A percentile compares a stretch with the other conserved stretches of the same genome.
Evolutionary conservation across 1,140 invertebrate genomes (phyloP).

Genomic region (Saccostrea cuccullata): DNA sequence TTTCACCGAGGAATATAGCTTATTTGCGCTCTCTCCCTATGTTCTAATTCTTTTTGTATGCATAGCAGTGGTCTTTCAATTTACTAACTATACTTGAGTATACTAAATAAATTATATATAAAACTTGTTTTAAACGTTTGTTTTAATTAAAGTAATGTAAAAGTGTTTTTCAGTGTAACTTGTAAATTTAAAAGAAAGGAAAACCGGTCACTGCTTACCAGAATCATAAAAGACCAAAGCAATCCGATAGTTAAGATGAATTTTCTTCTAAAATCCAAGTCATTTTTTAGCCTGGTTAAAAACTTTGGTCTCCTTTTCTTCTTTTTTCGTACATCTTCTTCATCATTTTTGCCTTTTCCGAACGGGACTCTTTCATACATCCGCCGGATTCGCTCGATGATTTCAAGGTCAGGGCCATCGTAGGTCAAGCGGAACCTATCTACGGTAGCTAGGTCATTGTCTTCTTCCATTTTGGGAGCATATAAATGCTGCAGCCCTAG

Average conservation of each 20-base stretch:
- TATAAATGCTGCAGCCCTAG: not conserved
- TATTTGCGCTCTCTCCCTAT: too few species aligned
- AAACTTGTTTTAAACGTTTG: too few species aligned
- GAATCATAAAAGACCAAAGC: constrained; percentile 31
- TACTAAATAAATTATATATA: too few species aligned
- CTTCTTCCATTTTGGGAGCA: not conserved
- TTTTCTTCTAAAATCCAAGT: constrained; percentile 8
- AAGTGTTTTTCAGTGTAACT: too few species aligned
- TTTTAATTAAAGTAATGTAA: too few species aligned
- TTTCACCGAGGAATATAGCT: too few species aligned
- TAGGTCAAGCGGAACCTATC: not conserved
- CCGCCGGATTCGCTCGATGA: not conserved
- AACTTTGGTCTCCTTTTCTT: not conserved
- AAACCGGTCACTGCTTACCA: not conserved
- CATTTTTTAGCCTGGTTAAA: too few species aligned
- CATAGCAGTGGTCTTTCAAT: too few species aligned
- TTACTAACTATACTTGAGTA: too few species aligned
- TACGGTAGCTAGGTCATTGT: not conserved
- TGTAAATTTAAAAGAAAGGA: not conserved
- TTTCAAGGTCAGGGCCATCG: not conserved
- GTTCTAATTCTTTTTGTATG: too few species aligned
- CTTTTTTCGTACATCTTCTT: not conserved
- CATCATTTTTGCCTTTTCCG: not conserved
- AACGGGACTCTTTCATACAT: constrained; percentile 28
- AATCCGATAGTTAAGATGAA: not conserved